A percentile compares a stretch with the other conserved stretches of the same genome.
Evolutionary conservation across 2,888 invertebrate genomes (phyloP).

Genomic region (Iphiclides podalirius): DNA sequence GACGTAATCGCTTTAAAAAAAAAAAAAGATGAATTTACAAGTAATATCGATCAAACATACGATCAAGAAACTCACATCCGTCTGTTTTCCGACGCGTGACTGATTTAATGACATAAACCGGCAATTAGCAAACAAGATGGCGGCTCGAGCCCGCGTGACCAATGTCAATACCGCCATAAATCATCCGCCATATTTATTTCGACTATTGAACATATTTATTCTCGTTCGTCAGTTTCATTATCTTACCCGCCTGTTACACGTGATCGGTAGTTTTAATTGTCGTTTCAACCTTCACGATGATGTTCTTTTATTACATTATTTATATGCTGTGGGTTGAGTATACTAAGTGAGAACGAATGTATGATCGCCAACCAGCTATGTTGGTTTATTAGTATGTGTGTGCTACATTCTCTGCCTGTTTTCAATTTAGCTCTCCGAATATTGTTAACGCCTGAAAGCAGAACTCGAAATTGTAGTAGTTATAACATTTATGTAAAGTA

Average conservation of each 20-base stretch:
- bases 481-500: too few relatives aligned
- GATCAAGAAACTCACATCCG: conserved; percentile 33
- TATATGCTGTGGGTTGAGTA: conserved; percentile 1
- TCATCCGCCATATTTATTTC: conserved; percentile 74
- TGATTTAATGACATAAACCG: conserved; percentile 66
- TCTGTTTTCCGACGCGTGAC: conserved; percentile 48
- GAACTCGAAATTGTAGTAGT: too few relatives aligned
- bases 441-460: too few relatives aligned
- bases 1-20: conserved; percentile 16
- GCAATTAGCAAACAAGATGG: conserved; percentile 71
- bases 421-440: too few relatives aligned
- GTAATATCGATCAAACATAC: conserved; percentile 23
- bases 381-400: too few relatives aligned
- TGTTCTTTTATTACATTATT: conserved; percentile 11
- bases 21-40: conserved; percentile 13
- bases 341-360: too few relatives aligned
- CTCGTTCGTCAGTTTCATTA: conserved; percentile 33
- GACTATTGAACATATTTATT: conserved; percentile 44
- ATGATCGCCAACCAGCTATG: not conserved
- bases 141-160: conserved; percentile 53
- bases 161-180: conserved; percentile 69
- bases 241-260: conserved; percentile 29
- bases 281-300: conserved; percentile 15
- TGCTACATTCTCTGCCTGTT: too few relatives aligned
- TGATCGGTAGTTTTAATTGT: conserved; percentile 26